phyloP scores from a whole-genome alignment of 2,888 invertebrate genomes.

The Exocentrus adspersus region DNA sequence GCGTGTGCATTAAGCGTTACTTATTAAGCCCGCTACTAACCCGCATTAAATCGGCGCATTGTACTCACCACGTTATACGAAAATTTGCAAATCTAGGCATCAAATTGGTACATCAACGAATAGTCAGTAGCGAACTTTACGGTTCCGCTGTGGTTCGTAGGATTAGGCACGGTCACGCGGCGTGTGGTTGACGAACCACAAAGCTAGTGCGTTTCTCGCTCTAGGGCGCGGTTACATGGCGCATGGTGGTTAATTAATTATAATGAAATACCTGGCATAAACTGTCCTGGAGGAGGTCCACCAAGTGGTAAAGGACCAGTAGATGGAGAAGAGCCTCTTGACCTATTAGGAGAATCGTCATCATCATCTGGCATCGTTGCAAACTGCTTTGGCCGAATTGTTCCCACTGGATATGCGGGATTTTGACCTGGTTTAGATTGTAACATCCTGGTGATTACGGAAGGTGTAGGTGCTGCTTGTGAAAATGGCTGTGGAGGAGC shows the following conservation, averaged over 20 bases:
- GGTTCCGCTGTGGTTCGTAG: too few relatives aligned
- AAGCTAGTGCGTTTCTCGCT: too few relatives aligned
- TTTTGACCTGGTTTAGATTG: constrained; percentile 60
- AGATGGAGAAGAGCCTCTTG: constrained; percentile 34
- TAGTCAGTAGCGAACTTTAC: too few relatives aligned
- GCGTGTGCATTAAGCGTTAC: too few relatives aligned
- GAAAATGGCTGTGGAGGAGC: constrained; percentile 67
- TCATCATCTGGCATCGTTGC: constrained; percentile 54
- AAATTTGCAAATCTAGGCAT: too few relatives aligned
- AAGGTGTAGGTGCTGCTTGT: constrained; percentile 65
- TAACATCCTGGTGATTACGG: constrained; percentile 73
- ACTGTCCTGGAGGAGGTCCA: constrained; percentile 42
- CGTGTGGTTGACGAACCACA: too few relatives aligned
- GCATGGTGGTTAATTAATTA: not conserved
- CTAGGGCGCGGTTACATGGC: too few relatives aligned
- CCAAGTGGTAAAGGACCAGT: constrained; percentile 17
- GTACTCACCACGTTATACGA: too few relatives aligned
- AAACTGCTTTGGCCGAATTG: constrained; percentile 55
- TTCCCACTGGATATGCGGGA: constrained; percentile 49
- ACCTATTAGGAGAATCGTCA: constrained; percentile 42
- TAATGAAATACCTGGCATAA: constrained; percentile 42
- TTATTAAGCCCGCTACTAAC: too few relatives aligned
- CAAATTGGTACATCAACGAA: too few relatives aligned
- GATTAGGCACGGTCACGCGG: too few relatives aligned
- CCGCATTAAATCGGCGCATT: too few relatives aligned